These are phyloP conservation scores for Ormyrus pomaceus DNA, from an alignment of 2,888 invertebrate genomes.

Conservation along the genomic window DNA sequence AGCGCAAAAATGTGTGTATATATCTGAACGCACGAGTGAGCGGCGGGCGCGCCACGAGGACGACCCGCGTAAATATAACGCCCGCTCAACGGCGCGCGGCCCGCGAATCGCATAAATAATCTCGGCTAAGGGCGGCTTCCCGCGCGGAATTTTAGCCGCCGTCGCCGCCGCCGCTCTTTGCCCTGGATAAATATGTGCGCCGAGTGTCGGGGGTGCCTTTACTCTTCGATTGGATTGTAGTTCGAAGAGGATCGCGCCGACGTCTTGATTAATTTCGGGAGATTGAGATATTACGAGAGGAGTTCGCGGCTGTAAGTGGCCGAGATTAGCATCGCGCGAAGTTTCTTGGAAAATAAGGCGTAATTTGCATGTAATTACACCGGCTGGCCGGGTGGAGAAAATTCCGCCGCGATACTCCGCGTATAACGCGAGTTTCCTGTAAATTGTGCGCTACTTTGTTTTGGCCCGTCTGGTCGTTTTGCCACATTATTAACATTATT, in stretches of 20 bases:
- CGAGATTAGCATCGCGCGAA: too few species aligned
- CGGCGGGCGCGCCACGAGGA: neutral
- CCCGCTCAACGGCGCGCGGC: neutral
- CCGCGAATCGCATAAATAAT: conserved; percentile 36
- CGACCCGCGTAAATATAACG: neutral
- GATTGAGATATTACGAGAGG: too few species aligned
- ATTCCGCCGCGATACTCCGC: too few species aligned
- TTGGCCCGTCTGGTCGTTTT: neutral
- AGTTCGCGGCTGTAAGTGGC: too few species aligned
- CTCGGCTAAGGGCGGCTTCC: neutral
- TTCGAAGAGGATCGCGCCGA: neutral
- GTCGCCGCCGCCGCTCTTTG: conserved; percentile 1
- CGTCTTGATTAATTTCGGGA: neutral
- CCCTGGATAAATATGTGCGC: neutral
- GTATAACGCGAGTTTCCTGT: neutral
- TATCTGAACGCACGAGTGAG: conserved; percentile 64
- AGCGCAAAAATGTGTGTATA: conserved; percentile 64
- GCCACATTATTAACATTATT: conserved; percentile 1
- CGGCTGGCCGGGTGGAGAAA: too few species aligned
- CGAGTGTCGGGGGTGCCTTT: too few species aligned
- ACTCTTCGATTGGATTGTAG: too few species aligned
- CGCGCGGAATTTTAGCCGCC: neutral
- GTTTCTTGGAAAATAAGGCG: too few species aligned
- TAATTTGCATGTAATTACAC: too few species aligned
- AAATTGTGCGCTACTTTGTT: conserved; percentile 1